Evolutionary conservation across 2,888 invertebrate species (phyloP).

Genomic region (Apodemia zela): DNA sequence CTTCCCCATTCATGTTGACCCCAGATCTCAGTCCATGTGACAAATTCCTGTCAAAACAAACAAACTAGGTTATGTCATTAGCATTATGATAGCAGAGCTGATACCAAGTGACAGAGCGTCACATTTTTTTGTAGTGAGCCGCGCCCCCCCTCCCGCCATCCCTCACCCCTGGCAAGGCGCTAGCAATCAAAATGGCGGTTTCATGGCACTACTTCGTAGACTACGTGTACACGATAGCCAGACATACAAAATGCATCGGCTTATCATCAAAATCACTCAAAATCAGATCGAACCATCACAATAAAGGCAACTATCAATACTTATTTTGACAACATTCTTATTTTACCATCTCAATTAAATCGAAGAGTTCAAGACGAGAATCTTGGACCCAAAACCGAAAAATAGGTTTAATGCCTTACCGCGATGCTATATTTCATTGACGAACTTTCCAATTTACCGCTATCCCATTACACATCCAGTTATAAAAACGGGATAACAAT

Average conservation of each 20-base stretch:
- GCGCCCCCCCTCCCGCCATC: conserved; percentile 51
- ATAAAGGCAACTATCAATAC: neutral
- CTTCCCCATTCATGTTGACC: conserved; percentile 62
- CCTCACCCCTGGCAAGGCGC: conserved; percentile 61
- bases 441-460: conserved; percentile 16
- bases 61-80: conserved; percentile 50
- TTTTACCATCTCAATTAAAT: neutral
- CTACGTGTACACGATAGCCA: conserved; percentile 57
- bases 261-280: conserved; percentile 30
- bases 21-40: conserved; percentile 55
- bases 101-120: conserved; percentile 53
- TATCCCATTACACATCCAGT: conserved; percentile 22
- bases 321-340: neutral
- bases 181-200: conserved; percentile 76
- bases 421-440: neutral
- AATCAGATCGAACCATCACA: neutral
- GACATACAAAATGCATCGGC: conserved; percentile 39
- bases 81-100: conserved; percentile 42
- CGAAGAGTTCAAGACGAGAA: neutral
- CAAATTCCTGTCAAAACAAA: conserved; percentile 54
- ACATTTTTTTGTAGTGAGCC: conserved; percentile 59
- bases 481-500: conserved; percentile 25
- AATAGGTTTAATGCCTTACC: neutral
- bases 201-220: conserved; percentile 56
- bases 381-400: conserved; percentile 8